phyloP scores from a whole-genome alignment of 2,113 vertebrate species.

The Carassius gibelio region DNA sequence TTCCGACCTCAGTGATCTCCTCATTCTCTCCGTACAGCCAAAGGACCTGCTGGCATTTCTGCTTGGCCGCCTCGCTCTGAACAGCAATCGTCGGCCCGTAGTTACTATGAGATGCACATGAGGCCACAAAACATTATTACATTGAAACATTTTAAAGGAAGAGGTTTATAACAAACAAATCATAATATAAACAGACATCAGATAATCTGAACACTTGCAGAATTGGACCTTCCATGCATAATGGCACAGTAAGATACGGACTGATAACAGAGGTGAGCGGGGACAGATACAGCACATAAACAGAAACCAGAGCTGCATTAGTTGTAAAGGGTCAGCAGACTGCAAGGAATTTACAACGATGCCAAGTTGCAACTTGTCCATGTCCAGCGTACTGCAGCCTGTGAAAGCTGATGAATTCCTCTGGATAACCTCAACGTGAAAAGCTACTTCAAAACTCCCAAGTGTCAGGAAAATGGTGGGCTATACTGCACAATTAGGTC shows the following conservation, averaged over 20 bases:
- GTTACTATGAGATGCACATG: slow-evolving; percentile 73
- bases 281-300: neutral
- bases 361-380: neutral
- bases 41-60: slow-evolving; percentile 87
- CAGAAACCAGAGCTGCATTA: slow-evolving; percentile 15
- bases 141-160: neutral
- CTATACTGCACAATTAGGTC: too few relatives aligned
- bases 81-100: slow-evolving; percentile 87
- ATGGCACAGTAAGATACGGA: neutral
- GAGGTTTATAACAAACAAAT: neutral
- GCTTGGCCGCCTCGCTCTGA: slow-evolving; percentile 78
- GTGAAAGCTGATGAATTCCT: neutral
- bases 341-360: neutral
- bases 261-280: neutral
- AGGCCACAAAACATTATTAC: neutral
- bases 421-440: neutral
- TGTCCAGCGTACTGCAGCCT: neutral
- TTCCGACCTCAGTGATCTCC: slow-evolving; percentile 89
- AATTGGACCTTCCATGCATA: neutral
- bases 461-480: neutral
- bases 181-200: neutral
- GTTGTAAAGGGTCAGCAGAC: neutral
- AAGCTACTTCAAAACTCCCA: neutral
- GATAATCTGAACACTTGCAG: neutral
- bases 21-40: slow-evolving; percentile 86